Percentiles rank a stretch among this genome's conserved stretches.
Conservation (phyloP, 2,888 invertebrate species). For the Cantharis rustica region DNA sequence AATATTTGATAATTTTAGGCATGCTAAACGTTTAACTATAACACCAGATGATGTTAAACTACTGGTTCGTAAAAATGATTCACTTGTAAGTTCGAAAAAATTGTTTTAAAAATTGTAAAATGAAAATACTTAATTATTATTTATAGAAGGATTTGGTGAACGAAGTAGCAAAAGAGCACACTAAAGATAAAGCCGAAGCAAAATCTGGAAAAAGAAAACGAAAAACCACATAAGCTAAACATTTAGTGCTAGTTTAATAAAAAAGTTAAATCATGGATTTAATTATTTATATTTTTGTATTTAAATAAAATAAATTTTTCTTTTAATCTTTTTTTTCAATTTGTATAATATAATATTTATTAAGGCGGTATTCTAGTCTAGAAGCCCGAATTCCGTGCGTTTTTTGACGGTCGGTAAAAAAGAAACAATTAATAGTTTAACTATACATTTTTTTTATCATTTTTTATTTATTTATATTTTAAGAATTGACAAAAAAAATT, state of each 20-base stretch:
- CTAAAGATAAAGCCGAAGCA: conserved; percentile 30
- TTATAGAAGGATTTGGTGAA: conserved; percentile 43
- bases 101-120: not conserved
- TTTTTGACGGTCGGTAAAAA: too few relatives aligned
- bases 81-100: conserved; percentile 59
- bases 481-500: too few relatives aligned
- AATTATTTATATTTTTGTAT: too few relatives aligned
- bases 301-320: too few relatives aligned
- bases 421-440: too few relatives aligned
- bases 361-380: too few relatives aligned
- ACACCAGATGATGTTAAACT: conserved; percentile 69
- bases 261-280: too few relatives aligned
- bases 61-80: conserved; percentile 64
- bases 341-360: too few relatives aligned
- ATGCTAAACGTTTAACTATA: conserved; percentile 67
- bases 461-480: too few relatives aligned
- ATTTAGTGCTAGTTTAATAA: not conserved
- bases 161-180: conserved; percentile 32
- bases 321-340: too few relatives aligned
- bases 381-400: too few relatives aligned
- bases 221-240: not conserved
- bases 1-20: conserved; percentile 59
- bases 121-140: not conserved
- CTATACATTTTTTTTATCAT: too few relatives aligned
- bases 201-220: conserved; percentile 20